A percentile compares a stretch with the other conserved stretches of the same genome.
Evolutionary conservation across 2,888 invertebrate species (phyloP).

Genomic region (Philereme vetulata): DNA sequence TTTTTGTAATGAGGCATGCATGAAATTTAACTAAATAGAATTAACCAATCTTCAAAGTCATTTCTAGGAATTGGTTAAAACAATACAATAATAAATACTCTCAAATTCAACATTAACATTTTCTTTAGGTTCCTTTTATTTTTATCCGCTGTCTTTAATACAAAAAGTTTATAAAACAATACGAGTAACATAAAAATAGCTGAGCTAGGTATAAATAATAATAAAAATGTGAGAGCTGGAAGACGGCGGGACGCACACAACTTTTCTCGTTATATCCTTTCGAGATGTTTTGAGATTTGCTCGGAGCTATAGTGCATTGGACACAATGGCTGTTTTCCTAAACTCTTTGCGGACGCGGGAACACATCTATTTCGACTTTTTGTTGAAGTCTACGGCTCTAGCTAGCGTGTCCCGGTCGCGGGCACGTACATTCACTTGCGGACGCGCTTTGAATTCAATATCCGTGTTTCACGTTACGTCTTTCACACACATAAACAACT

Average conservation of each 20-base stretch:
- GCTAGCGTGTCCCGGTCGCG: slow-evolving; percentile 60
- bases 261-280: slow-evolving; percentile 73
- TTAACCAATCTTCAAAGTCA: no score
- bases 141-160: not conserved
- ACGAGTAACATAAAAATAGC: slow-evolving; percentile 50
- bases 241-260: slow-evolving; percentile 50
- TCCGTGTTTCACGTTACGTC: slow-evolving; percentile 65
- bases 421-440: slow-evolving; percentile 69
- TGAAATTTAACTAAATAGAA: no score
- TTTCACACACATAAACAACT: slow-evolving; percentile 63
- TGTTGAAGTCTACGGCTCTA: slow-evolving; percentile 48
- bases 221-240: slow-evolving; percentile 50
- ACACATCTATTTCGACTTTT: slow-evolving; percentile 71
- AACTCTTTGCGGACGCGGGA: slow-evolving; percentile 61
- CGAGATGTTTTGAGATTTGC: slow-evolving; percentile 73
- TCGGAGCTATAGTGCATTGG: slow-evolving; percentile 64
- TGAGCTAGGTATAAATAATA: slow-evolving; percentile 61
- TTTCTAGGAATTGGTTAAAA: no score
- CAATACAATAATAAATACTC: no score
- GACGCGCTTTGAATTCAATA: slow-evolving; percentile 78
- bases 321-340: slow-evolving; percentile 67
- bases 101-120: not conserved
- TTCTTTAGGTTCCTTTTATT: no score
- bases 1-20: no score
- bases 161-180: slow-evolving; percentile 26